Evolutionary conservation across 2,797 vertebrate genomes (phyloP), one percentile per base, ranked within the genome.

Genomic region (Falco berigora): DNA sequence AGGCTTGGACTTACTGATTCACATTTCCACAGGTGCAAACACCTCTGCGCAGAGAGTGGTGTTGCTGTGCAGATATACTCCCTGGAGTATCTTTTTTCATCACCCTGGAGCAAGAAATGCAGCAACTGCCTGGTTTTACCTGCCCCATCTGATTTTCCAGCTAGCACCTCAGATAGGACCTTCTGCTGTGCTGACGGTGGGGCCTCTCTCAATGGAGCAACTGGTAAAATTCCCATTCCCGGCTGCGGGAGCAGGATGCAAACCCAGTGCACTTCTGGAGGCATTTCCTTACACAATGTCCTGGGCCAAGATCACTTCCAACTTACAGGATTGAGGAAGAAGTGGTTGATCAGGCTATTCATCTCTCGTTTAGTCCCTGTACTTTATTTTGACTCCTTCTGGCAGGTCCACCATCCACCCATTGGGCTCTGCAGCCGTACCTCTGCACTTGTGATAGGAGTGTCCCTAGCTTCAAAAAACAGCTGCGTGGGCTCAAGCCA

Each of bases 391-490:
- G n/a, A 18, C 18, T 46, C 18, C 11, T 50, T 24, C 49, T 63
- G 83, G 28, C 12, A 27, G 12, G 28, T 49, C 25, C 10, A 20
- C 11, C 5, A 23, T 18, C 25, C 34, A 13, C 36, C 62, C 75
- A 17, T 23, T 55, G 14, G 17, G 47, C 23, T 59, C 53, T 78
- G 40, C n/a, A 84, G 20, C 64, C 3, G 0, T 18, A 62, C 30
- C 21, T 1, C 0, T 49, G 62, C 8, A 47, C 20, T 25, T 1
- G 5, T 64, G 53, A 21, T 8, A 76, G 8, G 9, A 67, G 14
- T 28, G 42, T 61, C 30, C 42, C 14, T 5, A 16, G 10, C 8
- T 50, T 53, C 25, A 59, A 46, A 62, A 66, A 53, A 53, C 2
- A 62, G 10, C 25, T 42, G 36, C 5, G 12, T 14, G 36, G 34